These are phyloP conservation scores for Galerucella nymphaeae DNA, from an alignment of 2,888 invertebrate genomes.

Conservation along the genomic window DNA sequence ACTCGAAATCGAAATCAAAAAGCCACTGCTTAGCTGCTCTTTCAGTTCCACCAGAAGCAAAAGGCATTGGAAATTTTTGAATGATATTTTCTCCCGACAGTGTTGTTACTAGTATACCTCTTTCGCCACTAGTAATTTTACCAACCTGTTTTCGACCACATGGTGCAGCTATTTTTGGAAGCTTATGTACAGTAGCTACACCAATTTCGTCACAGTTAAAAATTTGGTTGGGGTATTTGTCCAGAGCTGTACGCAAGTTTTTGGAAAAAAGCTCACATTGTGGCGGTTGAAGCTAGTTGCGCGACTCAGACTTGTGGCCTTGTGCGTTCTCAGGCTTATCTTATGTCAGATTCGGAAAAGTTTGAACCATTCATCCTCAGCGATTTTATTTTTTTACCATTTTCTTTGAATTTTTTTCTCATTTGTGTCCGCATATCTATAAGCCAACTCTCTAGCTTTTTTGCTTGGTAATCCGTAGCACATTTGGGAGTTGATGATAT, in stretches of 20 bases:
- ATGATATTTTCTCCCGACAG: not conserved
- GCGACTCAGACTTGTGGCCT: constrained; percentile 33
- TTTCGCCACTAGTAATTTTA: constrained; percentile 27
- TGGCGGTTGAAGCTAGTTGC: constrained; percentile 32
- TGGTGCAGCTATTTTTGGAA: constrained; percentile 29
- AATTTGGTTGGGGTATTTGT: constrained; percentile 13
- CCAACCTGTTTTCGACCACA: constrained; percentile 18
- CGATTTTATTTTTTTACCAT: constrained; percentile 35
- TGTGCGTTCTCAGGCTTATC: constrained; percentile 30
- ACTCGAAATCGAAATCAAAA: no score
- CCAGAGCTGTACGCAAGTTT: not conserved
- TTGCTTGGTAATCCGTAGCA: constrained; percentile 16
- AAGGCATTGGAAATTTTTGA: no score
- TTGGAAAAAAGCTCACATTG: constrained; percentile 30
- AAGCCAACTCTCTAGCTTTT: constrained; percentile 12
- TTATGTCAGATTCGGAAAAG: constrained; percentile 16
- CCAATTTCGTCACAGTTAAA: constrained; percentile 37
- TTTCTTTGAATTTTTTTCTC: constrained; percentile 26
- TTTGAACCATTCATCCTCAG: constrained; percentile 39
- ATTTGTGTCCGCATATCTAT: constrained; percentile 20
- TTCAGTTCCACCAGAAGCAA: no score
- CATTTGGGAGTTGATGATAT: not conserved
- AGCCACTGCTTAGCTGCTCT: no score
- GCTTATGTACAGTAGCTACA: constrained; percentile 34
- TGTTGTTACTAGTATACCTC: constrained; percentile 32